Percentiles rank a stretch among this genome's conserved stretches.
These are phyloP conservation scores for Eustalomyia histrio DNA, from an alignment of 2,888 invertebrate species.

Conservation along the genomic window DNA sequence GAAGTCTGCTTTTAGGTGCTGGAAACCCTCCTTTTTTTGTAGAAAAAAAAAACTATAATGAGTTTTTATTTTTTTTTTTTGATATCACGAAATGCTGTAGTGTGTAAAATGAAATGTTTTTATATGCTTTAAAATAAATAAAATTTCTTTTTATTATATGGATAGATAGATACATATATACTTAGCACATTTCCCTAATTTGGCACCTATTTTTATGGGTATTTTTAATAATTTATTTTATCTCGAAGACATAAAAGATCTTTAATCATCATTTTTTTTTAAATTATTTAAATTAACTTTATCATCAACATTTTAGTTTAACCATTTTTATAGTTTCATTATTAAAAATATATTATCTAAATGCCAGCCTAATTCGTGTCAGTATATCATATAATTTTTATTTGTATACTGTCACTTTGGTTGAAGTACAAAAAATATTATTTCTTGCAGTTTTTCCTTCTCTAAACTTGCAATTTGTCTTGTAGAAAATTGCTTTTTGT, in stretches of 20 bases:
- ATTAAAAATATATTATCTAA: too few relatives aligned
- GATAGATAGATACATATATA: neutral
- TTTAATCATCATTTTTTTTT: too few relatives aligned
- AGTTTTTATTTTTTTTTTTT: slow-evolving; percentile 17
- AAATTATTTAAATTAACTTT: too few relatives aligned
- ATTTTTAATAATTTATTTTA: too few relatives aligned
- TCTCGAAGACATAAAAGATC: too few relatives aligned
- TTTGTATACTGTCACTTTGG: slow-evolving; percentile 63
- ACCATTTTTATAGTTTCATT: too few relatives aligned
- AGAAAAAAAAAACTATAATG: neutral
- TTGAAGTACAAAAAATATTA: slow-evolving; percentile 45
- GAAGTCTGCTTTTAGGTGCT: slow-evolving; percentile 52
- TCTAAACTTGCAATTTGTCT: slow-evolving; percentile 50
- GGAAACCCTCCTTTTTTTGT: slow-evolving; percentile 38
- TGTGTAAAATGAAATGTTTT: slow-evolving; percentile 28
- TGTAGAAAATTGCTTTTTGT: slow-evolving; percentile 45
- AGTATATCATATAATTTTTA: slow-evolving; percentile 17
- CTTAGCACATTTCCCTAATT: neutral
- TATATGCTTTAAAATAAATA: slow-evolving; percentile 51
- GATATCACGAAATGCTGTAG: neutral
- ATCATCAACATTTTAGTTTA: too few relatives aligned
- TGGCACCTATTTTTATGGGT: neutral
- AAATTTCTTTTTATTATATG: slow-evolving; percentile 28
- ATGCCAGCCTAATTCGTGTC: neutral
- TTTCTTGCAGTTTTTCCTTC: slow-evolving; percentile 32